A percentile compares a stretch with the other conserved stretches of the same genome.
Evolutionary conservation across 2,888 invertebrate genomes (phyloP).

Genomic region (Gisinianus flammeolus): DNA sequence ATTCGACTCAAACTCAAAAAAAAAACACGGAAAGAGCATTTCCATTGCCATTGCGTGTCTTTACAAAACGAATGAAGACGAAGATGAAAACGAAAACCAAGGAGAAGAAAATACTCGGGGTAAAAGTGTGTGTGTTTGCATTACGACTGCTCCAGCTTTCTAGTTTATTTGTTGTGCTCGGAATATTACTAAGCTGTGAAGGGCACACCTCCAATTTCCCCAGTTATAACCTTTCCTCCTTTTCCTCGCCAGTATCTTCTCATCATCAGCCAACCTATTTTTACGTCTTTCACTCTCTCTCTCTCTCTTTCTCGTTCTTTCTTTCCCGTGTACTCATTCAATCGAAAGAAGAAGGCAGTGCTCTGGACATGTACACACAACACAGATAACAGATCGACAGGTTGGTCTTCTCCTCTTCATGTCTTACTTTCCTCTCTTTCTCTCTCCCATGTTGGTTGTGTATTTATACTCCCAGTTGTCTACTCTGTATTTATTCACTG

Average conservation of each 20-base stretch:
- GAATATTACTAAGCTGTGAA: constrained; percentile 5
- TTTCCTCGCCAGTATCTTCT: background rate
- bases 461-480: background rate
- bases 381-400: constrained; percentile 8
- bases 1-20: constrained; percentile 8
- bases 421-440: background rate
- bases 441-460: background rate
- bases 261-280: background rate
- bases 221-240: background rate
- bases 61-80: background rate
- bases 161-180: background rate
- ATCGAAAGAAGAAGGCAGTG: too few relatives aligned
- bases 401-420: background rate
- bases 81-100: too few relatives aligned
- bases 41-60: too few relatives aligned
- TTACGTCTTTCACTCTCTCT: too few relatives aligned
- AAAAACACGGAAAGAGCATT: too few relatives aligned
- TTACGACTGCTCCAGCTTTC: too few relatives aligned
- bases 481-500: background rate
- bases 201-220: background rate
- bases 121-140: background rate
- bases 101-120: too few relatives aligned
- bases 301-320: background rate
- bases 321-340: background rate
- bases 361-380: too few relatives aligned